Base-by-base conservation (phyloP, 2,113 vertebrate species). In the Edolisoma coerulescens region DNA sequence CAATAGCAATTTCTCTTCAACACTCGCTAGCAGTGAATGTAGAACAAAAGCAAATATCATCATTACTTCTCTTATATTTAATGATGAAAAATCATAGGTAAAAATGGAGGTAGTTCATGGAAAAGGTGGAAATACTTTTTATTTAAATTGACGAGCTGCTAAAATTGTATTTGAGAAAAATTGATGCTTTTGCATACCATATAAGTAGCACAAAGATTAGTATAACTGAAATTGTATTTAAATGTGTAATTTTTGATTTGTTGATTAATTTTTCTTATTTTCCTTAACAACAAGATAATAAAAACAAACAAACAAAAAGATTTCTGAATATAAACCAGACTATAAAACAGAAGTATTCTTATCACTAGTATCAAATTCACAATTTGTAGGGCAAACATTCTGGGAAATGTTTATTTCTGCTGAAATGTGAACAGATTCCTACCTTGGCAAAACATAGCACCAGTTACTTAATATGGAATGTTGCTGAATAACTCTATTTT, bases 361-460 rank as follows among this genome's bases (percentile, higher is more conserved):
- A 57, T 47, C 35, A 71, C 26, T 61, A 32, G 6, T 44, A 50
- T n/a, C 9, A 68, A 89, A 78, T 71, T 50, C 64, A 80, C 21
- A 41, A 54, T 86, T 84, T 63, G 20, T 20, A 57, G 50, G 47
- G 26, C 37, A 93, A 90, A 65, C 32, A 33, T 74, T 87, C 21
- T 11, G 35, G 32, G 33, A 74, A 87, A 39, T 37, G 4, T 37
- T 93, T 86, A 41, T 64, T 93, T 92, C 37, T 95, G 21, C 20
- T 76, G 64, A 79, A 95, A 96, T 33, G n/a, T 20, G 33, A 96
- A 65, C 44, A 89, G 64, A 95, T 59, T 74, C 97, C 88, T 93
- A 99, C 99, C 99, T 99, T 96, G 99, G 99, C 90, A 99, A 98
- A 93, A 99, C 94, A 52, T 99, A 99, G 86, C 99, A 99, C 99